A percentile compares a stretch with the other conserved stretches of the same genome.
Evolutionary conservation across 35 echinoderm and acorn worm species (phyloP).

Genomic region (Lytechinus pictus): DNA sequence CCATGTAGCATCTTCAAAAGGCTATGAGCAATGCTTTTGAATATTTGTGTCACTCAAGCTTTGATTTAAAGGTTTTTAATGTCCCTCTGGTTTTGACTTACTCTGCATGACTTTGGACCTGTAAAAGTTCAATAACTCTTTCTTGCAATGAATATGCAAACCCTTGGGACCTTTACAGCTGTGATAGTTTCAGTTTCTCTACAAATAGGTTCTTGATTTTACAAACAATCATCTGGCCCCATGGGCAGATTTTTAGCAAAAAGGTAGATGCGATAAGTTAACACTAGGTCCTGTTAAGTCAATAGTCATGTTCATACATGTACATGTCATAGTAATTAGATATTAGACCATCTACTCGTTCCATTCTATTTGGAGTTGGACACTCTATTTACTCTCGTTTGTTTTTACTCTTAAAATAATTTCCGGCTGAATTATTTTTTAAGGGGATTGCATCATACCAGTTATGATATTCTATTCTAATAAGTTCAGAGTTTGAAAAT

Average conservation of each 20-base stretch:
- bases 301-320: background rate
- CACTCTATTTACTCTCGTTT: too few species aligned
- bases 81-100: background rate
- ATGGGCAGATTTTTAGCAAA: background rate
- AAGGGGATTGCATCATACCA: too few species aligned
- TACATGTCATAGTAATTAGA: too few species aligned
- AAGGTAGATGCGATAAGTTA: background rate
- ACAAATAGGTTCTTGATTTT: conserved; percentile 10
- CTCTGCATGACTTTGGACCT: background rate
- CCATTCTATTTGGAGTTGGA: too few species aligned
- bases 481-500: too few species aligned
- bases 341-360: too few species aligned
- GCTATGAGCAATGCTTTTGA: too few species aligned
- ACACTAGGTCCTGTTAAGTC: background rate
- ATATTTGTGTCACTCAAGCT: too few species aligned
- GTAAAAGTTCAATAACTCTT: background rate
- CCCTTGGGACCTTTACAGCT: background rate
- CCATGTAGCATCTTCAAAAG: too few species aligned
- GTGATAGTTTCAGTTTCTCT: conserved; percentile 4
- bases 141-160: background rate
- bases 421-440: too few species aligned
- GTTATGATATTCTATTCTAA: too few species aligned
- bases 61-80: background rate
- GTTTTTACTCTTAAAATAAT: too few species aligned
- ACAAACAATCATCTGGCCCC: background rate